Percentiles rank a stretch among this genome's conserved stretches.
phyloP scores from a whole-genome alignment of 2,113 vertebrate species.

The Aptenodytes patagonicus region DNA sequence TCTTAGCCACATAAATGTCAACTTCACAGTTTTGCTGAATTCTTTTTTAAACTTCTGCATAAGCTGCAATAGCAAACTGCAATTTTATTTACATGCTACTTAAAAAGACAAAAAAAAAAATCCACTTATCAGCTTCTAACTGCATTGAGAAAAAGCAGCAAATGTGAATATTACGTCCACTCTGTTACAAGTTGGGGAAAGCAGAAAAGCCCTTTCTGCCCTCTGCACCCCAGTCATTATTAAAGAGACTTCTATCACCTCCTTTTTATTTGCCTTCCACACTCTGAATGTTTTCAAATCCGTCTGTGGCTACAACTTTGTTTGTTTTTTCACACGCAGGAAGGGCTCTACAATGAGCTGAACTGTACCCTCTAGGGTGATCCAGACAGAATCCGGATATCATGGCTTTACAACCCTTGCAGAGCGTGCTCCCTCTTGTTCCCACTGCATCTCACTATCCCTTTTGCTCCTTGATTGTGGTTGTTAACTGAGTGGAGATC shows the following conservation, averaged over 20 bases:
- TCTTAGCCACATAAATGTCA: background rate
- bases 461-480: background rate
- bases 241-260: background rate
- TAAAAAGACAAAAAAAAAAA: background rate
- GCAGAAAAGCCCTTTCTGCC: background rate
- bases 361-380: background rate
- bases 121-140: background rate
- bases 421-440: background rate
- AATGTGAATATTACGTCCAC: background rate
- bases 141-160: background rate
- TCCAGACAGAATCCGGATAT: background rate
- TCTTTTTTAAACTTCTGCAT: background rate
- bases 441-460: background rate
- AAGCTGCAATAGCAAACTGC: background rate
- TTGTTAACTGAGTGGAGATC: background rate
- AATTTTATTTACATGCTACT: background rate
- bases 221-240: background rate
- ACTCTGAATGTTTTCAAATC: background rate
- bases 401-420: background rate
- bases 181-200: background rate
- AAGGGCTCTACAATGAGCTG: background rate
- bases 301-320: background rate
- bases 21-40: background rate
- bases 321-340: background rate
- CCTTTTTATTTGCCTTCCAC: background rate